Base-by-base conservation (phyloP, 2,797 vertebrate genomes). In the Hapalemur alaotrensis region DNA sequence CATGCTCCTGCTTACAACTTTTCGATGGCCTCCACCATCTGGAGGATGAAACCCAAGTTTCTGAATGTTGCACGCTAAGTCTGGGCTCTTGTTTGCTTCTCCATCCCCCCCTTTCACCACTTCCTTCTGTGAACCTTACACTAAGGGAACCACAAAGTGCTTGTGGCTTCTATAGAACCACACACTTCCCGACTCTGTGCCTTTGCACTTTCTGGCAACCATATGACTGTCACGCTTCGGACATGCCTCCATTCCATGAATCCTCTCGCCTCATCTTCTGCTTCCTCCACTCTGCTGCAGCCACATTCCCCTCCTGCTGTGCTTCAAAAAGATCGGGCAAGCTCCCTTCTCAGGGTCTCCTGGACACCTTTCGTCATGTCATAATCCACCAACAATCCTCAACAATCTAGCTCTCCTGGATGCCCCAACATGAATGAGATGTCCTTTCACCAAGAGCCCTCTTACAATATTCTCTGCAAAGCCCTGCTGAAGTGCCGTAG, bases 131-230 rank as follows among this genome's bases (percentile, higher is more conserved):
- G 48, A 92, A 69, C 23, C 59, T 78, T 48, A 78, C 0, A 1
- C 54, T 65, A 38, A 92, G 41, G 63, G 73, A 86, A 92, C 91
- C 46, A 76, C 65, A 91, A 63, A 91, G 41, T 12, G 32, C 30
- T 30, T 70, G 54, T 67, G 88, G 65, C 81, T 90, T 48, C 15
- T 17, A 9, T 1, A 79, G 5, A n/a, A 59, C 46, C 46, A 73
- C 46, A 89, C 30, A 81, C 54, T 80, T 93, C 91, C 93, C 81
- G 84, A 84, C 57, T 38, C 17, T 38, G 75, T 17, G 52, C 54
- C 28, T 52, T 54, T 65, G 46, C 22, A 57, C n/a, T 41, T 54
- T 61, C 1, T 3, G 20, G 30, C 7, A 9, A 25, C 50, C 28
- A 0, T 81, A 20, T 14, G 57, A 67, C 32, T 2, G 0, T 78